Percentiles rank a stretch among this genome's conserved stretches.
Conservation (phyloP, 92 coral and sea anemone species). For the Micromussa lordhowensis region DNA sequence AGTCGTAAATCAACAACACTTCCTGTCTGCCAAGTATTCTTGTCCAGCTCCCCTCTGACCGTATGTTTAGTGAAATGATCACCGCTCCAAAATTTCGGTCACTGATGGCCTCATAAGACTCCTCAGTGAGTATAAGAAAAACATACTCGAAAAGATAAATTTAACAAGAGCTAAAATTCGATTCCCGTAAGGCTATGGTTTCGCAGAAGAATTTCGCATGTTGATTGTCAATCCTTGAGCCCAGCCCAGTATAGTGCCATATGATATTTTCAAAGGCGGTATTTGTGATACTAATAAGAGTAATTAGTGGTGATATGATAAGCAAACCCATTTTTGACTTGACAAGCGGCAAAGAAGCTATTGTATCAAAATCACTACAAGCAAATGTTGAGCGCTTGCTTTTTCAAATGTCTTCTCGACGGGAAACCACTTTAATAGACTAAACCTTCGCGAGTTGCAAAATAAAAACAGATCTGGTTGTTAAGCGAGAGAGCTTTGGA, state of each 20-base stretch:
- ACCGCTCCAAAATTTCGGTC: background rate
- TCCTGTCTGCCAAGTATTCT: slow-evolving; percentile 51
- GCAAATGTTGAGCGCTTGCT: background rate
- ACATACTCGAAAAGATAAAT: background rate
- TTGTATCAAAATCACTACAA: slow-evolving; percentile 17
- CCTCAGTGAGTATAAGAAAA: background rate
- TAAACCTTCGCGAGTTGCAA: background rate
- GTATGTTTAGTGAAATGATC: slow-evolving; percentile 26
- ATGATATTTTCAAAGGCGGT: slow-evolving; percentile 44
- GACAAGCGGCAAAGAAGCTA: slow-evolving; percentile 22
- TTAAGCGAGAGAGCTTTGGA: slow-evolving; percentile 31
- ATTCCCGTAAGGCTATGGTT: slow-evolving; percentile 1
- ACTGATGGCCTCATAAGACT: background rate
- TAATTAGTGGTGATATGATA: slow-evolving; percentile 41
- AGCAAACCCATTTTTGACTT: slow-evolving; percentile 21
- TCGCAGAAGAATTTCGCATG: slow-evolving; percentile 35
- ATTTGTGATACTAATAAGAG: slow-evolving; percentile 38
- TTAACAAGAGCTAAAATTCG: background rate
- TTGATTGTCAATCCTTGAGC: slow-evolving; percentile 15
- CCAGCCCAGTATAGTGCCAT: slow-evolving; percentile 46
- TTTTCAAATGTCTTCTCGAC: background rate
- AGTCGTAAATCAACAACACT: slow-evolving; percentile 72
- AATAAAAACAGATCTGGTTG: slow-evolving; percentile 27
- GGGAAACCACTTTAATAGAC: slow-evolving; percentile 27
- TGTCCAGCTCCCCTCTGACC: slow-evolving; percentile 23